Evolutionary conservation across 2,113 vertebrate species (phyloP).

Genomic region (Glaucidium brasilianum): DNA sequence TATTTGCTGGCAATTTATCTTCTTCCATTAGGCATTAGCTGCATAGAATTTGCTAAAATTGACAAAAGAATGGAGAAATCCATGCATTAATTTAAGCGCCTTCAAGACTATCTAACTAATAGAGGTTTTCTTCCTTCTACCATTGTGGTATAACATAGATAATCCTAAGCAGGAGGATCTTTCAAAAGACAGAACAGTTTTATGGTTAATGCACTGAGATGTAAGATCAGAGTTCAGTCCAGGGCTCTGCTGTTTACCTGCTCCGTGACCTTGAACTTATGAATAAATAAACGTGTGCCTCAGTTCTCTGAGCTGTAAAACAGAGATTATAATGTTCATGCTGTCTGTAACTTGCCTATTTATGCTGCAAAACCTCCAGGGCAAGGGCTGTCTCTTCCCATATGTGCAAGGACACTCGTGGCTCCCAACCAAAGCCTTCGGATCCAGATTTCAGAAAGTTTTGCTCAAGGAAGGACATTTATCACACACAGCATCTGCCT

Average conservation of each 20-base stretch:
- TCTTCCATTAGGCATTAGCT: not conserved
- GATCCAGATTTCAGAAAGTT: not conserved
- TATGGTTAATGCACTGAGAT: not conserved
- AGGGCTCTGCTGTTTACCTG: not conserved
- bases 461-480: not conserved
- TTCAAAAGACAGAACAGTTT: not conserved
- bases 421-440: not conserved
- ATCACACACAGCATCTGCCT: not conserved
- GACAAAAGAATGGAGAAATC: not conserved
- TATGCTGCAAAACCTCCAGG: not conserved
- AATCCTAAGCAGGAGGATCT: not conserved
- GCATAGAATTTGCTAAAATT: not conserved
- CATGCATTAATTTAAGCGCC: not conserved
- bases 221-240: not conserved
- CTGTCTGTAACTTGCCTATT: not conserved
- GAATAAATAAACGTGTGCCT: not conserved
- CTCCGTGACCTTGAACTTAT: not conserved
- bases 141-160: not conserved
- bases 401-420: not conserved
- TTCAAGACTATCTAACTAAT: not conserved
- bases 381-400: not conserved
- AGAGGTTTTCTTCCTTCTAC: not conserved
- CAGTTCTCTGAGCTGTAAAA: not conserved
- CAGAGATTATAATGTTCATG: fast-evolving
- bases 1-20: not conserved